These are phyloP conservation scores for Macrochelys suwanniensis DNA, from an alignment of 2,797 vertebrate species.

Conservation along the genomic window DNA sequence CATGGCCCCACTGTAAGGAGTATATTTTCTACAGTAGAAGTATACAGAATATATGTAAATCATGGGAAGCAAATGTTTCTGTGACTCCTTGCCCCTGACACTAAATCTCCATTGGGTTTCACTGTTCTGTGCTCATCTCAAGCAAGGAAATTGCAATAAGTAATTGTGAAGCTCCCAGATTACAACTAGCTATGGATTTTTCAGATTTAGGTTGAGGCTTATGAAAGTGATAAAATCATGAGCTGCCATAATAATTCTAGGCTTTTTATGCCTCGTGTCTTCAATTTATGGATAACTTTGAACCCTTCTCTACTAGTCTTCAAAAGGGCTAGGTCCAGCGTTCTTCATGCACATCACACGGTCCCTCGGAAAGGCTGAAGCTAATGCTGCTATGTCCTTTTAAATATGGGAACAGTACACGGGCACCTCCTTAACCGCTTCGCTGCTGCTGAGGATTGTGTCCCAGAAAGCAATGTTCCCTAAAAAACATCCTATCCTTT, in stretches of 20 bases:
- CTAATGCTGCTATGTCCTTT: conserved; percentile 28
- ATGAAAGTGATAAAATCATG: conserved; percentile 25
- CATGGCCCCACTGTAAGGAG: neutral
- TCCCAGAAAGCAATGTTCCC: neutral
- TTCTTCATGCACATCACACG: neutral
- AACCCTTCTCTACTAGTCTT: conserved; percentile 3
- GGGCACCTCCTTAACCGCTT: neutral
- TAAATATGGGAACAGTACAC: neutral
- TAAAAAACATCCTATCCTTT: neutral
- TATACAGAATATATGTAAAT: neutral
- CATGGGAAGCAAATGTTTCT: neutral
- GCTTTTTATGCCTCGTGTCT: conserved; percentile 43
- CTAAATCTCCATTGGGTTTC: conserved; percentile 18
- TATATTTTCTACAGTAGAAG: conserved; percentile 13
- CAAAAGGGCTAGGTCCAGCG: neutral
- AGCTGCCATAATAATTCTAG: neutral
- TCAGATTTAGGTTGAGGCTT: conserved; percentile 43
- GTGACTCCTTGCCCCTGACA: neutral
- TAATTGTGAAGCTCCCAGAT: neutral
- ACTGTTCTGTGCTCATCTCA: neutral
- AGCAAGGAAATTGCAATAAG: conserved; percentile 40
- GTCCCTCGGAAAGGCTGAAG: conserved; percentile 4
- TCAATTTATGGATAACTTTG: conserved; percentile 37
- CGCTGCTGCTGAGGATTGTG: conserved; percentile 46
- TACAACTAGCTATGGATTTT: neutral